These are phyloP conservation scores for Aplidium turbinatum DNA, from an alignment of 23 tunicate species.

Conservation along the genomic window DNA sequence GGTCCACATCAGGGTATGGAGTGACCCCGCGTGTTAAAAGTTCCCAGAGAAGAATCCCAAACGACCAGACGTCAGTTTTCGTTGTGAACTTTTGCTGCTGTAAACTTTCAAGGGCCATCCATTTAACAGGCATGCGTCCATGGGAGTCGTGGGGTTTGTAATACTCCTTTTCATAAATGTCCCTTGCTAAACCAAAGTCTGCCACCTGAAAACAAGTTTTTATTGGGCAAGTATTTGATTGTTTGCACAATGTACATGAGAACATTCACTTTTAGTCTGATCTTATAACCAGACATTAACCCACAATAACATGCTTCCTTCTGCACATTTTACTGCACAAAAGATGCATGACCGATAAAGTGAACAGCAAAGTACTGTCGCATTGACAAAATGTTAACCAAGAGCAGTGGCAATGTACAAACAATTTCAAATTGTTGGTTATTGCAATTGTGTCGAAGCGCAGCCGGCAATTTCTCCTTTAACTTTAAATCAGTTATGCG, in stretches of 20 bases:
- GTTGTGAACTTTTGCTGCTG: conserved; percentile 84
- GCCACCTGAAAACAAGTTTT: conserved; percentile 59
- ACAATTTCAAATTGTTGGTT: too few relatives aligned
- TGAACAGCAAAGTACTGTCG: too few relatives aligned
- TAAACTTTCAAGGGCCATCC: conserved; percentile 93
- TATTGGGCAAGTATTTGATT: neutral
- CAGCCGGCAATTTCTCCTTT: too few relatives aligned
- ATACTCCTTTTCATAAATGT: conserved; percentile 87
- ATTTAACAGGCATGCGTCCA: conserved; percentile 85
- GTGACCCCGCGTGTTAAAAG: conserved; percentile 82
- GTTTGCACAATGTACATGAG: neutral
- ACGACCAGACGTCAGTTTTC: conserved; percentile 95
- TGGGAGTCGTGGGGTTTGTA: conserved; percentile 70
- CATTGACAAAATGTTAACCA: too few relatives aligned
- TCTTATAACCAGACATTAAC: too few relatives aligned
- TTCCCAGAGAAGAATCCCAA: conserved; percentile 90
- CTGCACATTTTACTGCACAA: too few relatives aligned
- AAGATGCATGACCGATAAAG: too few relatives aligned
- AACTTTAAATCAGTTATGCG: too few relatives aligned
- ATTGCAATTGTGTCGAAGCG: too few relatives aligned
- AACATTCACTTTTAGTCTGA: neutral
- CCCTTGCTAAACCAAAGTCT: conserved; percentile 88
- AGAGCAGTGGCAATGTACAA: too few relatives aligned
- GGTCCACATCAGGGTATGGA: conserved; percentile 91
- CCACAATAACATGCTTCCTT: too few relatives aligned